phyloP scores from a whole-genome alignment of 2,113 vertebrate genomes.

The Callorhinus ursinus region DNA sequence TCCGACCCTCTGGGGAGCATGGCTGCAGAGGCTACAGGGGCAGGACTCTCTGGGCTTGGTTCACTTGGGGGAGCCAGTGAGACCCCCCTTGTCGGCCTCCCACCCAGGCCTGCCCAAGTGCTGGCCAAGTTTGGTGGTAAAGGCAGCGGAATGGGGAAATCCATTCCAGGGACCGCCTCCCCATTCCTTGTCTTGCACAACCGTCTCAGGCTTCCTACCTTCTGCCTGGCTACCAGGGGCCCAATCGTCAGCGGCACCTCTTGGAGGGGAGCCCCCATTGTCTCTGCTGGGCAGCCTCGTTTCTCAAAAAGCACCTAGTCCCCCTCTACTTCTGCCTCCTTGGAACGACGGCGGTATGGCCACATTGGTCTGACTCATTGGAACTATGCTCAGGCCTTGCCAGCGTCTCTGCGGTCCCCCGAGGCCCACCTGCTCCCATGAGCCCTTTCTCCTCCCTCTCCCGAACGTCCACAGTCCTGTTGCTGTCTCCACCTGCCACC shows the following conservation, averaged over 20 bases:
- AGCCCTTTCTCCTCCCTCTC: neutral
- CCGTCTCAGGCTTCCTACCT: too few relatives aligned
- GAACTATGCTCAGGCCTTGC: neutral
- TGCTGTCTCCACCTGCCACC: too few relatives aligned
- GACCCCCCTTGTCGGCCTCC: neutral
- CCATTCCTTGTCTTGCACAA: neutral
- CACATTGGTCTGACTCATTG: neutral
- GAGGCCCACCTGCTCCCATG: neutral
- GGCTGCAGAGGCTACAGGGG: neutral
- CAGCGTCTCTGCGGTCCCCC: neutral
- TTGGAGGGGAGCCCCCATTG: neutral
- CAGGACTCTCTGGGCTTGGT: neutral
- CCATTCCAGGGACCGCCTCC: neutral
- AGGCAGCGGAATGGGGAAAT: neutral
- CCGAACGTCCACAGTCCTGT: neutral
- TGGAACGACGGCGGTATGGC: neutral
- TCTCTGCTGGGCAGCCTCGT: neutral
- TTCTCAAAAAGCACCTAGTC: neutral
- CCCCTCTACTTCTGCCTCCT: neutral
- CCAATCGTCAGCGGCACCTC: rapidly evolving
- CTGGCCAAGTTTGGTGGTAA: neutral
- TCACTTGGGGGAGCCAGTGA: neutral
- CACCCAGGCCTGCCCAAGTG: neutral
- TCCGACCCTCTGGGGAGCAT: too few relatives aligned
- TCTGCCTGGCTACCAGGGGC: neutral